These are phyloP conservation scores for Rhabdomys pumilio DNA, from an alignment of 2,797 vertebrate species.

Conservation along the genomic window DNA sequence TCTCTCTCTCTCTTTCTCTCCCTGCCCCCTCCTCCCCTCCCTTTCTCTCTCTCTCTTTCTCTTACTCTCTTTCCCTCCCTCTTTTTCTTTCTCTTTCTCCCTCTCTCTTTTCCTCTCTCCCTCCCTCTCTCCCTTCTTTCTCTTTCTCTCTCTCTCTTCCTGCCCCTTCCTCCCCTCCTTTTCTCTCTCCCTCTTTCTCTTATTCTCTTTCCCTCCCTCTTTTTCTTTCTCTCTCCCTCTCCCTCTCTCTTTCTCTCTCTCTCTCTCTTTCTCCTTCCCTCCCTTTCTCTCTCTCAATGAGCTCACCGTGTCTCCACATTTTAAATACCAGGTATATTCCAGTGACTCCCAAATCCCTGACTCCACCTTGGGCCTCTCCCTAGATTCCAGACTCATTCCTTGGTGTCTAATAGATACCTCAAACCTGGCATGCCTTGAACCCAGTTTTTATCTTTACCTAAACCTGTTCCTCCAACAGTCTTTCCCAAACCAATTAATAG, in stretches of 20 bases:
- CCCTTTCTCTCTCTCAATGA: neutral
- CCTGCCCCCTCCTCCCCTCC: neutral
- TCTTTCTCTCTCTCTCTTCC: neutral
- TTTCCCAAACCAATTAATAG: slow-evolving; percentile 23
- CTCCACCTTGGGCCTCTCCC: neutral
- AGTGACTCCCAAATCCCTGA: slow-evolving; percentile 39
- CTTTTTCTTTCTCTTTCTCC: neutral
- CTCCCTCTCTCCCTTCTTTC: neutral
- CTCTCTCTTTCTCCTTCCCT: neutral
- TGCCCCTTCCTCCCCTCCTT: no score
- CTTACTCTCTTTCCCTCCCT: neutral
- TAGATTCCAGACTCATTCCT: neutral
- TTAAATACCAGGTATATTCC: slow-evolving; percentile 18
- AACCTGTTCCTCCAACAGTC: neutral
- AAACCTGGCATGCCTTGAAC: neutral
- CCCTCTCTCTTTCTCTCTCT: no score
- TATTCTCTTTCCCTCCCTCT: no score
- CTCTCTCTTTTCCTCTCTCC: no score
- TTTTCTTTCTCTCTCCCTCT: no score
- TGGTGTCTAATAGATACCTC: neutral
- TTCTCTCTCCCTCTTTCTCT: neutral
- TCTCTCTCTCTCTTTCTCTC: neutral
- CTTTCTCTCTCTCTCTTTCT: neutral
- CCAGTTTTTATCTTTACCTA: slow-evolving; percentile 38
- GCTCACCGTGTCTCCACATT: neutral